These are phyloP conservation scores for Strigops habroptila DNA, from an alignment of 2,113 vertebrate species.

Conservation along the genomic window DNA sequence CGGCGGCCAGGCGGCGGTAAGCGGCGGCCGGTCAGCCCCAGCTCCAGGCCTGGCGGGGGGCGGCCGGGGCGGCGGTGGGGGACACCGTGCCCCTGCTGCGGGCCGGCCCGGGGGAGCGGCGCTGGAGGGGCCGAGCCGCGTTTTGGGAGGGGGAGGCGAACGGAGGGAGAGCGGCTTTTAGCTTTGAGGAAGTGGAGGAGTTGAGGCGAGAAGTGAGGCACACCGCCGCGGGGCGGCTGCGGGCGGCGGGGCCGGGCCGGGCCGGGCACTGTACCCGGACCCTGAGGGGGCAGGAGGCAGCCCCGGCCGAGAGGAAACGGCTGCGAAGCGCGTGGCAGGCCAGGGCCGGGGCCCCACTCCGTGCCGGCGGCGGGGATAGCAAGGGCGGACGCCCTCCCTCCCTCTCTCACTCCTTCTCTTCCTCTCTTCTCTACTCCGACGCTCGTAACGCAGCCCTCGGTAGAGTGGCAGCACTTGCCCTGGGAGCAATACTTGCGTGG, in stretches of 20 bases:
- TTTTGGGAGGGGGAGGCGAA: neutral
- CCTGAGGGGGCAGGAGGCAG: neutral
- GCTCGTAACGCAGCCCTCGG: too few relatives aligned
- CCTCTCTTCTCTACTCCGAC: neutral
- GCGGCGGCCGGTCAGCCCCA: neutral
- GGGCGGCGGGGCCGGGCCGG: neutral
- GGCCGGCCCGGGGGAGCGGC: neutral
- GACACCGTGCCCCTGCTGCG: neutral
- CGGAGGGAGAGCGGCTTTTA: neutral
- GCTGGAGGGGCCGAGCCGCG: neutral
- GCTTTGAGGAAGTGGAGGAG: neutral
- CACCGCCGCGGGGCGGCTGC: neutral
- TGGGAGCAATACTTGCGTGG: neutral
- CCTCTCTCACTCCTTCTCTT: neutral
- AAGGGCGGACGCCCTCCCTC: neutral
- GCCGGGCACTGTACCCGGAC: neutral
- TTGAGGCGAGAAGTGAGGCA: neutral
- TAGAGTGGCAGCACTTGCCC: neutral
- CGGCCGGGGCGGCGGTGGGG: neutral
- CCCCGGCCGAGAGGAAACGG: neutral
- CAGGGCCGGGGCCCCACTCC: neutral
- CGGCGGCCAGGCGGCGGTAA: constrained; percentile 13
- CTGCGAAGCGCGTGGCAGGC: neutral
- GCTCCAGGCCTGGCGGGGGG: neutral
- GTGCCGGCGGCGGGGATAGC: neutral